phyloP scores from a whole-genome alignment of 2,113 vertebrate species.

The Aldabrachelys gigantea region DNA sequence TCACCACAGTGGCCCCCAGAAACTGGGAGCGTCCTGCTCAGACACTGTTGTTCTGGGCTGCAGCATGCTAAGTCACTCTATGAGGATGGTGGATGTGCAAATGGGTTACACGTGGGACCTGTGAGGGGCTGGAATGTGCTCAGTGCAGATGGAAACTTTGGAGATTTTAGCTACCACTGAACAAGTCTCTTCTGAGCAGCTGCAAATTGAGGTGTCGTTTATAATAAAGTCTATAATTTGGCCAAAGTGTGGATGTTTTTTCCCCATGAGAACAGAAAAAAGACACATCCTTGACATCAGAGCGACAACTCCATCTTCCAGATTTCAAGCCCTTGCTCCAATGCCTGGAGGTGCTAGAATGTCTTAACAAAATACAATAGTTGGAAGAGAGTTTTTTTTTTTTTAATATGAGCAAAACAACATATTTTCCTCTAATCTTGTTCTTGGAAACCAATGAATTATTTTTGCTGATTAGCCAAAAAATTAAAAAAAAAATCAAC shows the following conservation, averaged over 20 bases:
- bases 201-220: background rate
- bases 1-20: background rate
- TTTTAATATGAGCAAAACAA: rapidly evolving
- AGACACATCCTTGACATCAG: background rate
- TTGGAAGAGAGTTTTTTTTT: background rate
- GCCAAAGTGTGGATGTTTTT: background rate
- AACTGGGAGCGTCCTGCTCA: background rate
- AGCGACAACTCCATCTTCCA: background rate
- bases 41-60: background rate
- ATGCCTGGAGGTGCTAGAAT: background rate
- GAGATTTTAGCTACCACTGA: background rate
- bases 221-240: background rate
- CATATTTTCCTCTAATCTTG: background rate
- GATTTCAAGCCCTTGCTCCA: background rate
- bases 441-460: background rate
- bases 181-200: no score
- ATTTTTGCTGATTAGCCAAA: background rate
- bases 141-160: background rate
- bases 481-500: background rate
- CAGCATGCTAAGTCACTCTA: background rate
- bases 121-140: background rate
- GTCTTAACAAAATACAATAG: background rate
- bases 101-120: background rate
- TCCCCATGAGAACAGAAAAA: background rate
- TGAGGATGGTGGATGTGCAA: background rate